Percentiles rank a stretch among this genome's conserved stretches.
Evolutionary conservation across 1,140 invertebrate genomes (phyloP).

Genomic region (Rhopalosiphum padi): DNA sequence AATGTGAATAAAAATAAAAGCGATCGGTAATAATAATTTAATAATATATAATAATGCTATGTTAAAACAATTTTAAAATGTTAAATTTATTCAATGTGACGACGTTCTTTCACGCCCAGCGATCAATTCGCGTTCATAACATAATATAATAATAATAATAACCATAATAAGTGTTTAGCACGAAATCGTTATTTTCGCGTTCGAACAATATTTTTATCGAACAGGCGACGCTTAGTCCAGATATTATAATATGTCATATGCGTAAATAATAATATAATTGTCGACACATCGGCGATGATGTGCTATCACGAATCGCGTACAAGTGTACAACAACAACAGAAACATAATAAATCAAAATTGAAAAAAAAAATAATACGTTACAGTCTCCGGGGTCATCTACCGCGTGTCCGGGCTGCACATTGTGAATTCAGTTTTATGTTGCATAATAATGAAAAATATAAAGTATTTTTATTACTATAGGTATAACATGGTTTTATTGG

Average conservation of each 20-base stretch:
- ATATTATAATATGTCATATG: neutral
- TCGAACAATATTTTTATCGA: neutral
- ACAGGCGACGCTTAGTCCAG: neutral
- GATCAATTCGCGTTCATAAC: neutral
- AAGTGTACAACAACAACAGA: neutral
- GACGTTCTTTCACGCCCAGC: neutral
- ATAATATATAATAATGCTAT: neutral
- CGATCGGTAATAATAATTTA: neutral
- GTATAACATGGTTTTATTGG: too few species aligned
- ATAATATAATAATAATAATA: neutral
- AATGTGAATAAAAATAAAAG: neutral
- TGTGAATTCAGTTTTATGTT: too few species aligned
- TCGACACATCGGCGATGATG: neutral
- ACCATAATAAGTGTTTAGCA: neutral
- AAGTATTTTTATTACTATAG: too few species aligned
- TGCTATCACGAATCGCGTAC: neutral
- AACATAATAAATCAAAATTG: neutral
- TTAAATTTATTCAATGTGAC: neutral
- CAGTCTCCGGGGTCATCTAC: neutral
- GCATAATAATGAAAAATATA: too few species aligned
- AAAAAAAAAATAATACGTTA: neutral
- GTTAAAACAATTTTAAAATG: neutral
- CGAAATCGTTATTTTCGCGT: neutral
- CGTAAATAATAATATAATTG: neutral
- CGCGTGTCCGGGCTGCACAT: too few species aligned